Percentiles rank a stretch among this genome's conserved stretches.
phyloP scores from a whole-genome alignment of 2,113 vertebrate species.

The Sturnus vulgaris region DNA sequence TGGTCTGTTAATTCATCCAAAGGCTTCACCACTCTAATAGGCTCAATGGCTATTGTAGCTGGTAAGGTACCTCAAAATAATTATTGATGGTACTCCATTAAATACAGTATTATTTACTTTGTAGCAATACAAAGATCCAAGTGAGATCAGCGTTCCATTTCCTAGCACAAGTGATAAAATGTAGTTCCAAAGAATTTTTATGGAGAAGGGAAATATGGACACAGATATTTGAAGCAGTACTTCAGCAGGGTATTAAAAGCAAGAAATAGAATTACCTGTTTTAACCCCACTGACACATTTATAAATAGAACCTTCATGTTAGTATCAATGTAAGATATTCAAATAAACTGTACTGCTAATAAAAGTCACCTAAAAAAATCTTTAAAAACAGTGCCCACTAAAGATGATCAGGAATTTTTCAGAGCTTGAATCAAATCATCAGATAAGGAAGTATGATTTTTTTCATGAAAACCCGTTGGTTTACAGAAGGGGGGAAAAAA shows the following conservation, averaged over 20 bases:
- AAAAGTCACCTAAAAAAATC: not conserved
- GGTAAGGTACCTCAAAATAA: not conserved
- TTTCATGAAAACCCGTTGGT: not conserved
- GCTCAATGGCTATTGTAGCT: not conserved
- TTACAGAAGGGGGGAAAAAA: rapidly evolving
- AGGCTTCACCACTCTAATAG: not conserved
- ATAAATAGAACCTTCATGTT: not conserved
- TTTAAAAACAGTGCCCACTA: not conserved
- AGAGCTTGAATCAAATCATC: not conserved
- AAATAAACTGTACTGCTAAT: not conserved
- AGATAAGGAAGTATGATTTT: not conserved
- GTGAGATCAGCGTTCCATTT: not conserved
- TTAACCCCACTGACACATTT: not conserved
- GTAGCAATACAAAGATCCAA: not conserved
- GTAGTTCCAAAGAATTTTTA: not conserved
- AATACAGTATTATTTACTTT: not conserved
- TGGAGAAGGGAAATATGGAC: not conserved
- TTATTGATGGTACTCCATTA: not conserved
- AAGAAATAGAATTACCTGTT: not conserved
- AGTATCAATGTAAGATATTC: not conserved
- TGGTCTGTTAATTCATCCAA: conserved; percentile 43
- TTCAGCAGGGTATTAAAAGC: not conserved
- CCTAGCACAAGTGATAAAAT: not conserved
- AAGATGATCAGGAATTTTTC: not conserved
- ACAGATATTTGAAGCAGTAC: not conserved